Base-by-base conservation (phyloP, 1,140 invertebrate species). In the Mya arenaria region DNA sequence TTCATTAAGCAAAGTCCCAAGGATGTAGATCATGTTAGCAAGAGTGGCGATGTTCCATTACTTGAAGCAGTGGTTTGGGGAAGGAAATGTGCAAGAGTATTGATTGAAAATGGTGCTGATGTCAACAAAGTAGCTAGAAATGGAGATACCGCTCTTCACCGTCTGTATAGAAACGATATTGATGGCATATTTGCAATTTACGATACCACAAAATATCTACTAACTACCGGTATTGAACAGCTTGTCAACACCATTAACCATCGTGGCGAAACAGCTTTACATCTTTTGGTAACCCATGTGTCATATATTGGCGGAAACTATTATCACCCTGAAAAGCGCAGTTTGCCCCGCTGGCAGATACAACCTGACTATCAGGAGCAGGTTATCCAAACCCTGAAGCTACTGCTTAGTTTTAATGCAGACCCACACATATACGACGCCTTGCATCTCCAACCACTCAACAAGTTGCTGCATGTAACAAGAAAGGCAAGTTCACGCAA, bases 191-290 rank as follows among this genome's bases (percentile, higher is more conserved):
- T 90, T 71, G 84, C 89, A 52, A 89, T 92, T 10, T 91, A 81
- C 78, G 90, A 92, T 44, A 91, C 89, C 23, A 89, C 90, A 15
- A 89, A 89, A 58, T 91, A 89, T 58, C 83, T 92, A 39, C 85
- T 92, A 17, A 90, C 86, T 32, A 89, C 89, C 52, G 91, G 91
- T 1, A 85, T 92, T 37, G 91, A 92, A 79, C 87, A 92, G 77
- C 82, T 91, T 36, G 83, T 92, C 10, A 92, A 91, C 63, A 66
- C 72, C 6, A 80, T 85, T 23, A 89, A 91, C 34, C 69, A 66
- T 65, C 74, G 86, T 44, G 89, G 88, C n/a, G 89, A 91, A 68
- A 91, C 91, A 4, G 86, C 89, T 0, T 82, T 92, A 0, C 91
- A 92, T 82, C 82, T 89, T 37, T 77, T 92, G 10, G 85, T 92